These are phyloP conservation scores for Orthosia gothica DNA, from an alignment of 2,888 invertebrate species.

Conservation along the genomic window DNA sequence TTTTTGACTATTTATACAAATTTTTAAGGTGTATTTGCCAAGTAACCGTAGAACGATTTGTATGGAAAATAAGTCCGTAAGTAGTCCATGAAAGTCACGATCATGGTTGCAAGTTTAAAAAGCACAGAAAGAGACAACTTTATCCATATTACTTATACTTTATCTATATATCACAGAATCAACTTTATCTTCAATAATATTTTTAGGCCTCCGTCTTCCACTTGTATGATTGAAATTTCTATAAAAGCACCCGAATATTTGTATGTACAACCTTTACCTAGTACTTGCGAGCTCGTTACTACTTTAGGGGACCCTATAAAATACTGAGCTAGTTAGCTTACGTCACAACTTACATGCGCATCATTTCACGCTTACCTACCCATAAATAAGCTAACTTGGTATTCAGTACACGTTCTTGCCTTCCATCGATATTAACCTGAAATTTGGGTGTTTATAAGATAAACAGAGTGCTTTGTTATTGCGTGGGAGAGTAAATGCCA, in stretches of 20 bases:
- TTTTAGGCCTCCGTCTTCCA: not conserved
- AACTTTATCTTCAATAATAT: not conserved
- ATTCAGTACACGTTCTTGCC: conserved; percentile 14
- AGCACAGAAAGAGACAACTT: not conserved
- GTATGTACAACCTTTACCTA: not conserved
- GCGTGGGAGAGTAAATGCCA: conserved; percentile 1
- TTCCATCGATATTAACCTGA: conserved; percentile 22
- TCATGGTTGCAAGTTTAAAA: too few relatives aligned
- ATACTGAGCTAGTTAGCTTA: too few relatives aligned
- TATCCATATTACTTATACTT: too few relatives aligned
- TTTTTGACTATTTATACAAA: too few relatives aligned
- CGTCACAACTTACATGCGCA: not conserved
- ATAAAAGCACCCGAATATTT: not conserved
- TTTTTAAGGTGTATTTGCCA: too few relatives aligned
- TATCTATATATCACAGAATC: too few relatives aligned
- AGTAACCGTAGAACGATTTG: too few relatives aligned
- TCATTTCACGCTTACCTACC: not conserved
- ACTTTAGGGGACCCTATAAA: not conserved
- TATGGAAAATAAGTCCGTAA: too few relatives aligned
- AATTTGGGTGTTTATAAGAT: conserved; percentile 12
- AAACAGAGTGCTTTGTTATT: conserved; percentile 10
- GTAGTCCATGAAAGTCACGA: too few relatives aligned
- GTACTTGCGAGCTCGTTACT: not conserved
- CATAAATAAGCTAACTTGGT: conserved; percentile 6
- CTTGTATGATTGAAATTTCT: not conserved